These are phyloP conservation scores for Megalopta genalis DNA, from an alignment of 1,140 invertebrate genomes.

Conservation along the genomic window DNA sequence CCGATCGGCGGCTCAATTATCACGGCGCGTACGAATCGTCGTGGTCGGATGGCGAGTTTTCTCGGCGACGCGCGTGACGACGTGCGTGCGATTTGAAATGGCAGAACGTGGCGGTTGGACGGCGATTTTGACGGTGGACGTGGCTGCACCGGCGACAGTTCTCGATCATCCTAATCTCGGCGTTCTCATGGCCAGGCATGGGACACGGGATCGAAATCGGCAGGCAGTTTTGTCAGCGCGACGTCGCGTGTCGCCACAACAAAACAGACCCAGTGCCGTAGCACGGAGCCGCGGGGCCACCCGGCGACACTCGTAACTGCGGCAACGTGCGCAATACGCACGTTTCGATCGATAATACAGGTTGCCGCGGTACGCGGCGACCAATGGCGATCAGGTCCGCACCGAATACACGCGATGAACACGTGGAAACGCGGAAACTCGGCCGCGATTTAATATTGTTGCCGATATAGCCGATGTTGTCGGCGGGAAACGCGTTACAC, in stretches of 20 bases:
- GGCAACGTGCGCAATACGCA: constrained; percentile 41
- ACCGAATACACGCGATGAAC: constrained; percentile 26
- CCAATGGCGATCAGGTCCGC: constrained; percentile 29
- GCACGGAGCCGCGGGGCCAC: too few species aligned
- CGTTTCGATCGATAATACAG: constrained; percentile 63
- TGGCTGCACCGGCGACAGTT: background rate
- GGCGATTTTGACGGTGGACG: background rate
- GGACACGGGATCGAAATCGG: too few species aligned
- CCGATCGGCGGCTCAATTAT: background rate
- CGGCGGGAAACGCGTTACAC: constrained; percentile 67
- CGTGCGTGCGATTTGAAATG: constrained; percentile 22
- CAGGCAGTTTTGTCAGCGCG: too few species aligned
- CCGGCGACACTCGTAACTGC: constrained; percentile 51
- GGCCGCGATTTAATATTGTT: constrained; percentile 11
- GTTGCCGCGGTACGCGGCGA: constrained; percentile 38
- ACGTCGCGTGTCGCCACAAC: too few species aligned
- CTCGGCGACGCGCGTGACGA: constrained; percentile 1
- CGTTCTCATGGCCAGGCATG: too few species aligned
- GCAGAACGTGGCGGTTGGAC: constrained; percentile 29
- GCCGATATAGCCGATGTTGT: constrained; percentile 34
- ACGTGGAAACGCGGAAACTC: constrained; percentile 34
- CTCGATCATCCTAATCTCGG: too few species aligned
- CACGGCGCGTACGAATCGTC: background rate
- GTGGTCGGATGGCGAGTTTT: background rate
- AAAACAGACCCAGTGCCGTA: too few species aligned